phyloP scores from a whole-genome alignment of 2,113 vertebrate species.

The Brachypteracias leptosomus region DNA sequence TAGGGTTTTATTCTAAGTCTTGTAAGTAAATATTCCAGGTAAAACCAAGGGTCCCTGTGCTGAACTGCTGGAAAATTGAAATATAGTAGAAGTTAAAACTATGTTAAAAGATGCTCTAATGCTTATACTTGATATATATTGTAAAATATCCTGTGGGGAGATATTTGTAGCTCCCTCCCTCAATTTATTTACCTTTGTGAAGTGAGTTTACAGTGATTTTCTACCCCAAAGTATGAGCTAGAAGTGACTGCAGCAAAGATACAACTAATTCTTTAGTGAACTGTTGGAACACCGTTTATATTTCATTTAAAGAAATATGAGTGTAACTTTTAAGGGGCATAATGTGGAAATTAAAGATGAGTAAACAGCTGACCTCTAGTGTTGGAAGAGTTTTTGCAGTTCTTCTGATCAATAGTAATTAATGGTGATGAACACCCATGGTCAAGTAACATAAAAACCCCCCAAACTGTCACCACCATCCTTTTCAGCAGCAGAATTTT shows the following conservation, averaged over 20 bases:
- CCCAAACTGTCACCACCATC: not conserved
- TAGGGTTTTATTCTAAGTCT: not conserved
- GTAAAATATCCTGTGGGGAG: not conserved
- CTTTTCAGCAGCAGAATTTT: not conserved
- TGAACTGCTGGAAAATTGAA: not conserved
- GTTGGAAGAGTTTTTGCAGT: not conserved
- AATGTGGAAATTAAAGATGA: not conserved
- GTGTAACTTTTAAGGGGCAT: not conserved
- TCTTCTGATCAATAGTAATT: not conserved
- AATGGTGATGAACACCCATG: not conserved
- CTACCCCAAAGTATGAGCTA: not conserved
- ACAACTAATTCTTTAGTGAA: not conserved
- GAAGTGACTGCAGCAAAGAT: not conserved
- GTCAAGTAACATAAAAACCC: not conserved
- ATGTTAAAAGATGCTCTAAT: accelerated
- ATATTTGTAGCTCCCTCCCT: not conserved
- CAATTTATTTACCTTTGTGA: not conserved
- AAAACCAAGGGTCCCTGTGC: not conserved
- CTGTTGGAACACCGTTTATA: not conserved
- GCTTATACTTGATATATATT: not conserved
- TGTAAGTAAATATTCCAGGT: not conserved
- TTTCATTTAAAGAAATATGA: not conserved
- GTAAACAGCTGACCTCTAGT: not conserved
- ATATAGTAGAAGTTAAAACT: not conserved
- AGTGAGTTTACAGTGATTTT: not conserved